phyloP scores from a whole-genome alignment of 2,113 vertebrate species.

The cattle (Bos taurus) region ARS-UCD2.0 NC_037329.1:133398501-133399000 shows the following conservation, averaged over 20 bases:
- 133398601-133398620: not conserved
- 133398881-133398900: not conserved
- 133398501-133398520: no score
- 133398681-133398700: not conserved
- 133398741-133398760: not conserved
- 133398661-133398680: not conserved
- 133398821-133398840: not conserved
- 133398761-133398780: not conserved
- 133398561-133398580: not conserved
- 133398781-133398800: not conserved
- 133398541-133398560: not conserved
- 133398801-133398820: not conserved
- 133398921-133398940: not conserved
- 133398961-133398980: rapidly evolving
- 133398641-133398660: not conserved
- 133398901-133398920: not conserved
- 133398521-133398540: not conserved
- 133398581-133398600: not conserved
- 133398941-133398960: not conserved
- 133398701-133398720: not conserved
- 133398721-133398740: not conserved
- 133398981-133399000: not conserved
- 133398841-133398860: not conserved
- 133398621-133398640: not conserved
- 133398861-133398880: not conserved